Conservation (phyloP, 2,113 vertebrate species). For the Pseudopodoces humilis region DNA sequence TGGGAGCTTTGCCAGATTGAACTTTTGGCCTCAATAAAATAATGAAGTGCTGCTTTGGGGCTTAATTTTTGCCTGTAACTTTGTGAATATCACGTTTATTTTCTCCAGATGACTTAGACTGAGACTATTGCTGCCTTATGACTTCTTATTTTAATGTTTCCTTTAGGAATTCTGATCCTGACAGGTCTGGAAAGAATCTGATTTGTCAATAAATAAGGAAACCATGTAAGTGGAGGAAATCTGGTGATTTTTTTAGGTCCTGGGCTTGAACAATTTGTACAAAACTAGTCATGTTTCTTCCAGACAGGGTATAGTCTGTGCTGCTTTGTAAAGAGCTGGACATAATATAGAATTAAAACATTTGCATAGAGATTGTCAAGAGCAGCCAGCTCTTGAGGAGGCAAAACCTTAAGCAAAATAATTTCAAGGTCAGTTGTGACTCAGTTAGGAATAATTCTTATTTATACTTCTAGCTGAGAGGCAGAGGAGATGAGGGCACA, state of each 20-base stretch:
- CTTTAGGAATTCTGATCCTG: neutral
- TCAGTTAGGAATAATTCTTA: neutral
- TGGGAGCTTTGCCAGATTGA: neutral
- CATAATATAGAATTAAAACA: neutral
- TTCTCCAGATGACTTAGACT: conserved; percentile 15
- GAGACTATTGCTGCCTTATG: neutral
- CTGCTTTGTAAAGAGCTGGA: neutral
- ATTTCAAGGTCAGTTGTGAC: neutral
- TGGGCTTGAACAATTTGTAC: neutral
- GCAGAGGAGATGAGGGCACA: neutral
- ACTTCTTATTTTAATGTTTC: neutral
- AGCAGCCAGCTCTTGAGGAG: neutral
- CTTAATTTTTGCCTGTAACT: neutral
- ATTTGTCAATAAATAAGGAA: neutral
- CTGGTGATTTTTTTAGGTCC: neutral
- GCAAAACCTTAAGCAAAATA: neutral
- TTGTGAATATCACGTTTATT: conserved; percentile 7
- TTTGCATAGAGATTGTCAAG: neutral
- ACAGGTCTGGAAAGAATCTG: neutral
- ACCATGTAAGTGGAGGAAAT: neutral
- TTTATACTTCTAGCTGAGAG: neutral
- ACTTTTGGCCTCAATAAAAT: neutral
- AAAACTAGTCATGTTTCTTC: neutral
- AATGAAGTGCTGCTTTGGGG: neutral
- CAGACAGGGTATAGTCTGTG: neutral